Evolutionary conservation across 2,888 invertebrate species (phyloP).

Genomic region (Conistra vaccinii): DNA sequence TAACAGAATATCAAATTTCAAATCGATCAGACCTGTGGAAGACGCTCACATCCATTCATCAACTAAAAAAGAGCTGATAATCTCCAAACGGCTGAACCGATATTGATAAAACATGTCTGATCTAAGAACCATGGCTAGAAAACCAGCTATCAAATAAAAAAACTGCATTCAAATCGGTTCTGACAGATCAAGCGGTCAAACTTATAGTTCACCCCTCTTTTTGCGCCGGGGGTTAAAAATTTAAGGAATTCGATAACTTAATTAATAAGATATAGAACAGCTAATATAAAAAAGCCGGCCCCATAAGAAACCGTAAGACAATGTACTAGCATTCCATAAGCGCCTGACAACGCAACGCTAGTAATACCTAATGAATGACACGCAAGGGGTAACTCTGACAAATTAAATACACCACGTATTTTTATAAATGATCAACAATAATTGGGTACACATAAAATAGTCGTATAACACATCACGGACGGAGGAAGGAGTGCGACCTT

Average conservation of each 20-base stretch:
- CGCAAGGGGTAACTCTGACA: slow-evolving; percentile 68
- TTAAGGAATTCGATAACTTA: slow-evolving; percentile 16
- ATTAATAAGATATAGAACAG: slow-evolving; percentile 15
- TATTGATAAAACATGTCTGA: too few species aligned
- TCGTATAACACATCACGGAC: slow-evolving; percentile 69
- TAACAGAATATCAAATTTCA: too few species aligned
- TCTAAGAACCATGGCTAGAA: too few species aligned
- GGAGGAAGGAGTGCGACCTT: slow-evolving; percentile 79
- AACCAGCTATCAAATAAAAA: too few species aligned
- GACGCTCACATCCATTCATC: too few species aligned
- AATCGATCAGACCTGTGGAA: too few species aligned
- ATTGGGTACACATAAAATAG: slow-evolving; percentile 63
- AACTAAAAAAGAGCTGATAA: too few species aligned
- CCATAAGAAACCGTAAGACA: slow-evolving; percentile 54
- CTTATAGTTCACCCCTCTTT: too few species aligned
- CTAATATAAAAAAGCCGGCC: slow-evolving; percentile 19
- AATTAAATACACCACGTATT: slow-evolving; percentile 63
- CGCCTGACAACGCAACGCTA: slow-evolving; percentile 67
- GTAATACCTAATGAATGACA: slow-evolving; percentile 71
- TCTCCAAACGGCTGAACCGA: too few species aligned
- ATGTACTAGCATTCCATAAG: slow-evolving; percentile 70
- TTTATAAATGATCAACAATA: slow-evolving; percentile 49
- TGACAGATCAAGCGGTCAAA: too few species aligned
- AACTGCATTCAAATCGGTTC: too few species aligned
- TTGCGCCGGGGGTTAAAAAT: too few species aligned